Conservation (phyloP, 2,888 invertebrate species). For the Cryptocephalus primarius region DNA sequence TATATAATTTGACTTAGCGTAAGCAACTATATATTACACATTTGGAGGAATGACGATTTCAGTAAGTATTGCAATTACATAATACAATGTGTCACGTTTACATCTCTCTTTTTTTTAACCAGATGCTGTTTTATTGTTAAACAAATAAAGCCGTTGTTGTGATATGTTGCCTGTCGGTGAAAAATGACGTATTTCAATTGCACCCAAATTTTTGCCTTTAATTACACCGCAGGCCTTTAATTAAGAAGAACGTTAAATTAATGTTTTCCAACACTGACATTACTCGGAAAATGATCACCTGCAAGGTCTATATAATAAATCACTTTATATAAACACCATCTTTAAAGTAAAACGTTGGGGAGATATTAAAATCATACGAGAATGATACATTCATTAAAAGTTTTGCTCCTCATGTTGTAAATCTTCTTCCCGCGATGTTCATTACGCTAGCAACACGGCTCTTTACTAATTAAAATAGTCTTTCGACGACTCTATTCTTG, state of each 20-base stretch:
- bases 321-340: slow-evolving; percentile 8
- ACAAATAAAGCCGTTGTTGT: too few relatives aligned
- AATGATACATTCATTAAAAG: slow-evolving; percentile 9
- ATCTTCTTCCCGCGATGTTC: too few relatives aligned
- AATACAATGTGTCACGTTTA: too few relatives aligned
- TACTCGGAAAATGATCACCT: slow-evolving; percentile 3
- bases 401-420: too few relatives aligned
- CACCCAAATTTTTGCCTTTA: slow-evolving; percentile 1
- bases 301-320: slow-evolving; percentile 6
- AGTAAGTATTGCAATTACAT: too few relatives aligned
- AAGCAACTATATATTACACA: too few relatives aligned
- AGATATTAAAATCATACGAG: slow-evolving; percentile 5
- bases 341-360: slow-evolving; percentile 4
- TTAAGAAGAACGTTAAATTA: slow-evolving; percentile 2
- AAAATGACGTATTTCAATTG: slow-evolving; percentile 5
- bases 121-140: not conserved
- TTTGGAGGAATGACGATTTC: too few relatives aligned
- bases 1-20: too few relatives aligned
- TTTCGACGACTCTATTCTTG: too few relatives aligned
- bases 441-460: too few relatives aligned
- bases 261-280: not conserved
- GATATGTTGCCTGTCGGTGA: not conserved
- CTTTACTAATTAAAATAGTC: too few relatives aligned
- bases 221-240: slow-evolving; percentile 1
- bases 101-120: not conserved